These are phyloP conservation scores for Picathartes gymnocephalus DNA, from an alignment of 2,113 vertebrate species.

Conservation along the genomic window DNA sequence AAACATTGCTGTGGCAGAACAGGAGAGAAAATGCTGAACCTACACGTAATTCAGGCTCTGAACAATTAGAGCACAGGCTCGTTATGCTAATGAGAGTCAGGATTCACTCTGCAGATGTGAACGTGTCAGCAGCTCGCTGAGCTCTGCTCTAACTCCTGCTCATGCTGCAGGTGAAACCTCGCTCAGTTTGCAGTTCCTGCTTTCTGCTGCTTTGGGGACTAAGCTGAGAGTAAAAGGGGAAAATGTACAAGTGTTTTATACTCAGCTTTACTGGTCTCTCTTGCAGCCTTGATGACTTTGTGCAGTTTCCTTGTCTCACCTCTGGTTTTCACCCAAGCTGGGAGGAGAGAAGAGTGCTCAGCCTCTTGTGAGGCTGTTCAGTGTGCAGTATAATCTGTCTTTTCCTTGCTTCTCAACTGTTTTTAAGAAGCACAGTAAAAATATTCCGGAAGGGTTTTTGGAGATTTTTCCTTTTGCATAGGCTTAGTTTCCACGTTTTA, in stretches of 20 bases:
- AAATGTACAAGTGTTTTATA: not conserved
- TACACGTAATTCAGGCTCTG: not conserved
- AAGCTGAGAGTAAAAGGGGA: not conserved
- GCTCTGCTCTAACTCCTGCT: not conserved
- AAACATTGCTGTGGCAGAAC: not conserved
- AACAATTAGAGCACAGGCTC: not conserved
- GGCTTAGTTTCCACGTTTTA: accelerated
- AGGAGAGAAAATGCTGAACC: not conserved
- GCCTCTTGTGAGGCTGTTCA: not conserved
- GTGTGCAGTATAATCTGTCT: accelerated
- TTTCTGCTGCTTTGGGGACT: not conserved
- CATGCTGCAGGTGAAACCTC: not conserved
- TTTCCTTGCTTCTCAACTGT: not conserved
- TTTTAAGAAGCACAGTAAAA: not conserved
- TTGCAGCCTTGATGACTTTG: not conserved
- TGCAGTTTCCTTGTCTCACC: not conserved
- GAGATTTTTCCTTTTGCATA: not conserved
- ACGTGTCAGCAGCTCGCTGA: not conserved
- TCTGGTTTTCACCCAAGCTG: not conserved
- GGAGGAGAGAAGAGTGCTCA: not conserved
- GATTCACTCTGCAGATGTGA: not conserved
- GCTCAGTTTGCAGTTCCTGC: not conserved
- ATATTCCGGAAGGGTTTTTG: not conserved
- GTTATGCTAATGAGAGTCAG: not conserved
- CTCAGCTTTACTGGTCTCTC: not conserved